These are phyloP conservation scores for Diarsia brunnea DNA, from an alignment of 2,888 invertebrate species.

Conservation along the genomic window DNA sequence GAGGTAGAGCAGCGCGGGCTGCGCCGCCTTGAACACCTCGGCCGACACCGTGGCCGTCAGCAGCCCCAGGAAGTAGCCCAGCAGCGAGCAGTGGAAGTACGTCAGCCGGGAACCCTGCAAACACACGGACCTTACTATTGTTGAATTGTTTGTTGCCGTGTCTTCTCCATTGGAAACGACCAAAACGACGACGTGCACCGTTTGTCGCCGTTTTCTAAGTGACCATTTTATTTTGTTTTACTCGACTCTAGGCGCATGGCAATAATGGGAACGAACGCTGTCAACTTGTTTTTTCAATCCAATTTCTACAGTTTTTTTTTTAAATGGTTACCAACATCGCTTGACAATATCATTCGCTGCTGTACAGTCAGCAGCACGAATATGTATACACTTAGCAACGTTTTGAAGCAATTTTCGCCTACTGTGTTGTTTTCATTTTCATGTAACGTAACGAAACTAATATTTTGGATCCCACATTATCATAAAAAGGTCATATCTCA, in stretches of 20 bases:
- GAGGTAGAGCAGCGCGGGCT: constrained; percentile 98
- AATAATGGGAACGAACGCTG: not conserved
- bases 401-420: too few species aligned
- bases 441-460: too few species aligned
- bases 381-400: too few species aligned
- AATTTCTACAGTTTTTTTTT: not conserved
- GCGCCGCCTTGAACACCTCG: constrained; percentile 99
- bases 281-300: not conserved
- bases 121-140: not conserved
- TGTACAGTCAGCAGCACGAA: too few species aligned
- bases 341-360: not conserved
- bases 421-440: too few species aligned
- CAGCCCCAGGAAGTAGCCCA: constrained; percentile 99
- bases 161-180: too few species aligned
- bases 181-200: too few species aligned
- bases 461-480: too few species aligned
- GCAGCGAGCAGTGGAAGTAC: constrained; percentile 99
- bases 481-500: too few species aligned
- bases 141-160: too few species aligned
- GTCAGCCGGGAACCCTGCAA: constrained; percentile 93
- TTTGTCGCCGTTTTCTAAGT: too few species aligned
- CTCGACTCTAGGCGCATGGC: not conserved
- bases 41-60: constrained; percentile 99
- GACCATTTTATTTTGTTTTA: not conserved
- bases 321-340: not conserved